Base-by-base conservation (phyloP, 2,888 invertebrate species). In the Gari tellinella region DNA sequence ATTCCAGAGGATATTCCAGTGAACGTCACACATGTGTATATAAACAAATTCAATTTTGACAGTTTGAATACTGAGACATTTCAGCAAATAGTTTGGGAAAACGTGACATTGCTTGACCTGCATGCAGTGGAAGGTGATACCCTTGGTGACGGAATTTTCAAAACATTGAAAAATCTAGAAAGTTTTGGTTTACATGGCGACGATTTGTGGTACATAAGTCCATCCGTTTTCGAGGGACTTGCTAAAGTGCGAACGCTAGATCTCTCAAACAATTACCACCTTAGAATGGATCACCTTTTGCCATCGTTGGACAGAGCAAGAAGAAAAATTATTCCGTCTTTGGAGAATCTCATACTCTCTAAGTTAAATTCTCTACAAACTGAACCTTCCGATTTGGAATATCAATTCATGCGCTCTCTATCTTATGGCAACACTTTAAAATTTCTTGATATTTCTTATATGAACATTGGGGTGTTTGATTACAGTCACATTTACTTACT, bases 151-250 rank as follows among this genome's bases (percentile, higher is more conserved):
- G n/a, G 49, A 10, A 10, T n/a, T 15, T 60, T 60, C 21, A 10
- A n/a, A 5, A 49, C 48, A 5, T 31, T 60, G 23, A 3, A 38
- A 14, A 49, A 49, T 19, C 48, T 60, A 1, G 12, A 60, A 10
- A 7, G 49, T n/a, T 48, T 60, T 15, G 46, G 37, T 15, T 4
- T 60, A 23, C 45, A 21, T 17, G 60, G 60, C n/a, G n/a, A 15
- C 2, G 21, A 38, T 5, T 23, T 56, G 8, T 2, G n/a, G 31
- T 49, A 31, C 1, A 12, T 23, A 14, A 15, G 40, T 4, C 21
- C 7, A 3, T 19, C 19, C 7, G 25, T 43, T 8, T 60, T 38
- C 38, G n/a, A n/a, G n/a, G n/a, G n/a, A n/a, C n/a, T n/a, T n/a
- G n/a, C n/a, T n/a, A n/a, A n/a, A n/a, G n/a, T n/a, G n/a, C n/a